Evolutionary conservation across 2,113 vertebrate genomes (phyloP), one percentile per base, ranked within the genome.

Genomic region (Dermatemys mawii): DNA sequence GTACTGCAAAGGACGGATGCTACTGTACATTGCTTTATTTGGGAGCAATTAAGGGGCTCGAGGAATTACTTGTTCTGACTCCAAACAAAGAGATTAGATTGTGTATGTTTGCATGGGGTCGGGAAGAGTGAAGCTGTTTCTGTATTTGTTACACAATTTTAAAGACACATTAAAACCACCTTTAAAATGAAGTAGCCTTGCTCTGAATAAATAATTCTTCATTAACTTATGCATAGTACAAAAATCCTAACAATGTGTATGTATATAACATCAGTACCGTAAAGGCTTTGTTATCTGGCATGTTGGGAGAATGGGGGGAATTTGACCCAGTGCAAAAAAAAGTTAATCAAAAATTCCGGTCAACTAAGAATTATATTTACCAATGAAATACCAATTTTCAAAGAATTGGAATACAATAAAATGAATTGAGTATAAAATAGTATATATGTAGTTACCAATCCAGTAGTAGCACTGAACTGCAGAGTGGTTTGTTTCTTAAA

Each of bases 141-240:
- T 2, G 0, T 38, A 79, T 49, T 84, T 14, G 14, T n/a, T 67
- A n/a, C 44, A 75, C 24, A 46, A 88, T 91, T 87, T 22, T 63
- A n/a, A 73, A 51, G 89, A 46, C 92, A 60, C 7, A 51, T 5
- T 82, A 85, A 90, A 46, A 26, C 29, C 89, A 87, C 50, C 13
- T 86, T 87, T 89, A 89, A n/a, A 87, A 17, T 82, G 38, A 73
- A 63, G 13, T 67, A 60, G 8, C 53, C 79, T 93, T 88, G 35
- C 46, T 76, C 53, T 48, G 60, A 92, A 91, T 63, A 95, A 95
- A 55, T 79, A 83, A 60, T 96, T 70, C n/a, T 95, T 94, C 79
- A 32, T 82, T 89, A n/a, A 80, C 60, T 78, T 41, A 89, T 4
- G 2, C 41, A 5, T 78, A 93, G 35, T 22, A 82, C 16, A 80